These are phyloP conservation scores for Calameuta idolon DNA, from an alignment of 2,888 invertebrate genomes.

Conservation along the genomic window DNA sequence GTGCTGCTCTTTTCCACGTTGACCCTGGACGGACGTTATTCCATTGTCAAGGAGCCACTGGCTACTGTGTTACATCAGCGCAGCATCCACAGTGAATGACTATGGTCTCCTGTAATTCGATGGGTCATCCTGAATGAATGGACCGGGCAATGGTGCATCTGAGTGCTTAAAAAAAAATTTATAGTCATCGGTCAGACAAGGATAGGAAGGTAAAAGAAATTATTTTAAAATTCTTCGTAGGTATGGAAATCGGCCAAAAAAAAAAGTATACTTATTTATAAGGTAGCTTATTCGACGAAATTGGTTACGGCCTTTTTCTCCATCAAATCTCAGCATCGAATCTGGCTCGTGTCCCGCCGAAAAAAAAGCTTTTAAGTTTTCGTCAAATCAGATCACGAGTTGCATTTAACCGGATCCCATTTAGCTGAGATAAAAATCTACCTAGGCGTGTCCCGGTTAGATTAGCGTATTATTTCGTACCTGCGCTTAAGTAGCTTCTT, in stretches of 20 bases:
- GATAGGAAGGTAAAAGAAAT: background rate
- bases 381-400: slow-evolving; percentile 58
- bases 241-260: background rate
- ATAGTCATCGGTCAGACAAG: background rate
- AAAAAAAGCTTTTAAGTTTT: slow-evolving; percentile 46
- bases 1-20: slow-evolving; percentile 50
- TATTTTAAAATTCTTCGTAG: background rate
- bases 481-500: slow-evolving; percentile 14
- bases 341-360: slow-evolving; percentile 7
- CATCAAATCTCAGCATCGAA: background rate
- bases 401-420: slow-evolving; percentile 61
- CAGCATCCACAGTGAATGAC: background rate
- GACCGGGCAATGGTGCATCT: background rate
- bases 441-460: slow-evolving; percentile 7
- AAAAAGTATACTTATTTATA: background rate
- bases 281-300: background rate
- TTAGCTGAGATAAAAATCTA: slow-evolving; percentile 58
- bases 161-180: background rate
- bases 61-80: background rate
- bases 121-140: background rate
- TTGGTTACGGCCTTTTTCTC: background rate
- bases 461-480: slow-evolving; percentile 30
- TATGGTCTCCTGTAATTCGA: background rate
- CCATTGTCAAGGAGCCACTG: background rate
- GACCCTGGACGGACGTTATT: slow-evolving; percentile 19